Base-by-base conservation (phyloP, 1,140 invertebrate genomes). In the Ostrea edulis region DNA sequence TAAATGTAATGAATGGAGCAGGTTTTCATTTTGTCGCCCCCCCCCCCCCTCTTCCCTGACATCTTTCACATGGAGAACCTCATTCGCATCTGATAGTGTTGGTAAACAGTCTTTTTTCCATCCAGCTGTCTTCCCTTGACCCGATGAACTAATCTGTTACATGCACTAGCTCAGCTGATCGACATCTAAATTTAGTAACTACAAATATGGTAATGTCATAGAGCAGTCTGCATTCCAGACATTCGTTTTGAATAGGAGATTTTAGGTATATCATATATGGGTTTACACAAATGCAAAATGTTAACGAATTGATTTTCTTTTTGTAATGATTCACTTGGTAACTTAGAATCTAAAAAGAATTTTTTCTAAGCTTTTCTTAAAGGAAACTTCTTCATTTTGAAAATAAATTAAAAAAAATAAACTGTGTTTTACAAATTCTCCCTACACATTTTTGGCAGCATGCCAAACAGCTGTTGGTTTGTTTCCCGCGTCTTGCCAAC, bases 401-500 rank as follows among this genome's bases (percentile, higher is more conserved):
- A 14, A 29, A 0, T 12, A 25, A 11, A 35, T 12, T 3, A 2
- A 77, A 77, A 29, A 35, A 35, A 25, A 29, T 29, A 35, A 77
- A 9, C 25, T 2, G 8, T 14, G 14, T 3, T 20, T 82, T 83
- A 14, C 20, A 82, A 88, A 89, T 91, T 90, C 89, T 90, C 90
- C 89, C 53, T 82, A 89, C 90, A 54, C 53, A 52, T 0, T 51
- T 65, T 85, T 92, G 90, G 90, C 86, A 88, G 54, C 54, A 58
- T 84, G 89, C 89, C 90, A 85, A 90, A 89, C 86, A 90, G 89
- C 90, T 91, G 91, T 90, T 90, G 89, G 89, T 92, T 91, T 92
- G 91, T 93, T 93, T 93, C 93, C 91, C 93, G 93, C 92, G 92
- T 90, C 92, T 91, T 92, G 91, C 93, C 90, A 92, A 91, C 91